Base-by-base conservation (phyloP, 2,797 vertebrate species). In the Gymnodraco acuticeps region DNA sequence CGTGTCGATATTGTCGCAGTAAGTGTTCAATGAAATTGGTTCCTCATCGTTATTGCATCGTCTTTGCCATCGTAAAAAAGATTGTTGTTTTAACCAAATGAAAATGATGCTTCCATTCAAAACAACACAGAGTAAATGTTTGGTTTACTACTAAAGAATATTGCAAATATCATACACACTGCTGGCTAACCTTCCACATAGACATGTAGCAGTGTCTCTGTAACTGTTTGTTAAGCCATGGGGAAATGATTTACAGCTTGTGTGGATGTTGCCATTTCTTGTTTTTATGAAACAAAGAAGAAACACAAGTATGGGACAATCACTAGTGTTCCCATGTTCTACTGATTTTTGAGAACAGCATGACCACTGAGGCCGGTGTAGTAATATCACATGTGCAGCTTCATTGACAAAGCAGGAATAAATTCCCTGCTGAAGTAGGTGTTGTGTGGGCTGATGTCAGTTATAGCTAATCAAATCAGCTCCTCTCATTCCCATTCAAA, bases 391-490 rank as follows among this genome's bases (percentile, higher is more conserved):
- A 67, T 43, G 72, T 62, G 73, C 45, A 59, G 50, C 54, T 47
- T 33, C 0, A 43, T 46, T 63, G 19, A 50, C 41, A 62, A 67
- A 65, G 53, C 55, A 65, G 2, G 61, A 71, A 67, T 54, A 1
- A 14, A 62, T 68, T 70, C 65, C 17, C 50, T 56, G 64, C 78
- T 75, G 50, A 80, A 76, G 73, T 27, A 64, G 51, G 47, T 47
- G 65, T 68, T 74, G 47, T 73, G 71, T 68, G 61, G 53, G 60
- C 56, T 13, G 52, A 41, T 67, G 54, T 45, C 72, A 72, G 61
- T 78, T 73, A 65, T 53, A 51, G 47, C 62, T 46, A 73, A 75
- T 80, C 61, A 75, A 75, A 80, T 76, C 31, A 53, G 56, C 46
- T 63, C 55, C 56, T 73, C 47, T 77, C 55, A 48, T 43, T 82